Percentiles rank a stretch among this genome's conserved stretches.
These are phyloP conservation scores for Psylliodes chrysocephalus DNA, from an alignment of 2,888 invertebrate genomes.

Conservation along the genomic window DNA sequence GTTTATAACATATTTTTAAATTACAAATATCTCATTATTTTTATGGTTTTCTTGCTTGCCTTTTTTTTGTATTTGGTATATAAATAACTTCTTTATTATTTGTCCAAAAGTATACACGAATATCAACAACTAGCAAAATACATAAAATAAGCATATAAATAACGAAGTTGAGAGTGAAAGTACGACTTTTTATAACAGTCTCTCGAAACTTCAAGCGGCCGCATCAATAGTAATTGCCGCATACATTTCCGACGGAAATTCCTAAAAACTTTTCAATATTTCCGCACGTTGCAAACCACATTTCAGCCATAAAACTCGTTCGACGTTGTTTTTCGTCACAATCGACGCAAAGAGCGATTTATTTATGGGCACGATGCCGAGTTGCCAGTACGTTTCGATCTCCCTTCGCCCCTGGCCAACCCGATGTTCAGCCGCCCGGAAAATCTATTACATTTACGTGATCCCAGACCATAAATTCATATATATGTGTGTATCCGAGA, in stretches of 20 bases:
- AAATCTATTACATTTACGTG: conserved; percentile 32
- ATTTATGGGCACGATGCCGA: conserved; percentile 17
- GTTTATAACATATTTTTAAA: too few species aligned
- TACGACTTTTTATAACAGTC: too few species aligned
- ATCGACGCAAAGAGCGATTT: conserved; percentile 17
- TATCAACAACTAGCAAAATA: too few species aligned
- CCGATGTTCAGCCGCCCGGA: not conserved
- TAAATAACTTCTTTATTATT: too few species aligned
- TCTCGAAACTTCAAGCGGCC: too few species aligned
- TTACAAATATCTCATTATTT: too few species aligned
- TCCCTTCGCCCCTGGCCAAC: not conserved
- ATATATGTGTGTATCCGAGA: conserved; percentile 2
- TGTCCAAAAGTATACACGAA: too few species aligned
- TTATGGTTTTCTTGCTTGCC: too few species aligned
- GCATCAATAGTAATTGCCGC: not conserved
- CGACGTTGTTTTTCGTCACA: not conserved
- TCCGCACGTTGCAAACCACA: not conserved
- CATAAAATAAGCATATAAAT: too few species aligned
- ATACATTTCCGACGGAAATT: not conserved
- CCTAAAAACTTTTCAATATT: not conserved
- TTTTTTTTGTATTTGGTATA: too few species aligned
- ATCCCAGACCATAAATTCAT: conserved; percentile 26
- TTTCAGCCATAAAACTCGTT: conserved; percentile 5
- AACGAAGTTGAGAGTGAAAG: too few species aligned
- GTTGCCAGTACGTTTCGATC: conserved; percentile 12